Conservation (phyloP, 2,113 vertebrate species). For the Corydoras maculifer region DNA sequence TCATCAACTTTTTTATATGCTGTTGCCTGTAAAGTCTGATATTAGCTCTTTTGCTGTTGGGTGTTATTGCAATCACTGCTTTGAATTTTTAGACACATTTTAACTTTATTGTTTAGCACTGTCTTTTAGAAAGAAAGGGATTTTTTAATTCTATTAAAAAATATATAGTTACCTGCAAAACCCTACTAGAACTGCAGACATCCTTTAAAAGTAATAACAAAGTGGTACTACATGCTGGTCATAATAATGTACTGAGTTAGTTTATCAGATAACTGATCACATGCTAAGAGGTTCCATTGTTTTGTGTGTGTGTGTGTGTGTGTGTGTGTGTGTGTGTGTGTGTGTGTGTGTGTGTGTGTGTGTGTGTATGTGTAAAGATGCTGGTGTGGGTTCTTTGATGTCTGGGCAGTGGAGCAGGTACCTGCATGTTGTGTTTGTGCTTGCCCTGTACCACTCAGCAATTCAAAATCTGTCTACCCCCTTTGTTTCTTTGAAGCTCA, state of each 20-base stretch:
- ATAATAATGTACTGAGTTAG: neutral
- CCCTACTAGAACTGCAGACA: neutral
- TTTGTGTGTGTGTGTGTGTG: neutral
- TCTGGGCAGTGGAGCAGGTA: conserved; percentile 27
- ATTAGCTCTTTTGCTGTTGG: too few species aligned
- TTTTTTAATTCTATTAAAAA: neutral
- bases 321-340: conserved; percentile 13
- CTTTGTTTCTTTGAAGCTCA: conserved; percentile 15
- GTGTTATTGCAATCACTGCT: too few species aligned
- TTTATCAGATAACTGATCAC: conserved; percentile 6
- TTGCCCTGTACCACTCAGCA: neutral
- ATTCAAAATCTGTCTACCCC: conserved; percentile 1
- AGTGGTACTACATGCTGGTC: neutral
- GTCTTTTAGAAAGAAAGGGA: neutral
- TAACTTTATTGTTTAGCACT: too few species aligned
- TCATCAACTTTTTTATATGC: too few species aligned
- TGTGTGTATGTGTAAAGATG: neutral
- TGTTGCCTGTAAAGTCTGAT: too few species aligned
- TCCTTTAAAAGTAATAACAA: neutral
- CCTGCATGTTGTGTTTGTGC: conserved; percentile 30
- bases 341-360: conserved; percentile 4
- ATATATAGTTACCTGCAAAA: neutral
- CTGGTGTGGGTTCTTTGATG: conserved; percentile 18
- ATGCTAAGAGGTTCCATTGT: conserved; percentile 3
- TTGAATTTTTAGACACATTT: too few species aligned